phyloP scores from a whole-genome alignment of 1,140 invertebrate genomes.

The Drosophila leontia region DNA sequence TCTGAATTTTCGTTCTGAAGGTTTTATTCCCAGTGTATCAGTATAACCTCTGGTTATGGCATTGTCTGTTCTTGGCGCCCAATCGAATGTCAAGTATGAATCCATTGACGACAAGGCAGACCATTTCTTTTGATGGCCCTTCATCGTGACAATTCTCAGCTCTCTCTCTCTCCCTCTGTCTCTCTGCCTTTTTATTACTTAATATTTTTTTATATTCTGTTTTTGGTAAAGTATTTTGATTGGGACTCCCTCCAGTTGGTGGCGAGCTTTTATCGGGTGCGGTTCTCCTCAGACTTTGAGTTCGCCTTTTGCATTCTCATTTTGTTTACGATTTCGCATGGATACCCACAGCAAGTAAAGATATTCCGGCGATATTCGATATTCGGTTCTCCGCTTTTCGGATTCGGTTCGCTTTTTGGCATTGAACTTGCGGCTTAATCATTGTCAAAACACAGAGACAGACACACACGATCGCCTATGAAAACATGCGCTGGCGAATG shows the following conservation, averaged over 20 bases:
- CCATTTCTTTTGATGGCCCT: conserved; percentile 71
- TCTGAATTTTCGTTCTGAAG: background rate
- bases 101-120: conserved; percentile 69
- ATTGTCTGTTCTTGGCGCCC: conserved; percentile 46
- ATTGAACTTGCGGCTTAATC: conserved; percentile 71
- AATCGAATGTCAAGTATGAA: conserved; percentile 81
- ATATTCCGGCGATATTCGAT: conserved; percentile 14
- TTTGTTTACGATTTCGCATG: conserved; percentile 34
- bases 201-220: conserved; percentile 42
- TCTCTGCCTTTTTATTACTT: conserved; percentile 58
- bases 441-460: conserved; percentile 42
- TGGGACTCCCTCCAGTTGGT: conserved; percentile 48
- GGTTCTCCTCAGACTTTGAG: conserved; percentile 40
- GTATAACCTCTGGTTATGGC: conserved; percentile 4
- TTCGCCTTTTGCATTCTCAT: background rate
- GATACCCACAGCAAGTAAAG: conserved; percentile 20
- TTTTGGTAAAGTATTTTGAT: conserved; percentile 68
- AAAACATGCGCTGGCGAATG: conserved; percentile 44
- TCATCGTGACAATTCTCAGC: conserved; percentile 42
- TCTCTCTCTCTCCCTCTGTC: background rate
- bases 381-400: conserved; percentile 1
- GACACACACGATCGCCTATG: conserved; percentile 19
- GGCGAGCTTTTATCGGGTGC: conserved; percentile 45
- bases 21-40: background rate
- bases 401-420: conserved; percentile 38